Conservation (phyloP, 2,113 vertebrate genomes). For the Asarcornis scutulata region DNA sequence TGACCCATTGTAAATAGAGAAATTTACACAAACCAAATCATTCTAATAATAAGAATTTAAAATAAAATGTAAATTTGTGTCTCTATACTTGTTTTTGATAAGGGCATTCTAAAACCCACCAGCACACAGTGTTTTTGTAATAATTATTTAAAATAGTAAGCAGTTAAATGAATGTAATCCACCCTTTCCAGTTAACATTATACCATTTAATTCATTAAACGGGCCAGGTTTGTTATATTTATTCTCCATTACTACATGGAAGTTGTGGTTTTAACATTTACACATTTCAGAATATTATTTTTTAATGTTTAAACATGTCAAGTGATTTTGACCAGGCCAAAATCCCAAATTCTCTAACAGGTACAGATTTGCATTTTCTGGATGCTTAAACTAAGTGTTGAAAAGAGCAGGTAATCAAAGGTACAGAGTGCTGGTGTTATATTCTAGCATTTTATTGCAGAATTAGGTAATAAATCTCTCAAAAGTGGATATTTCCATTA, state of each 20-base stretch:
- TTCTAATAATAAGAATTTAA: neutral
- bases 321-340: slow-evolving; percentile 47
- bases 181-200: neutral
- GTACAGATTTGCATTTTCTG: slow-evolving; percentile 12
- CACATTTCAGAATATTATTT: slow-evolving; percentile 23
- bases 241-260: neutral
- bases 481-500: neutral
- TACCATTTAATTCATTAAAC: neutral
- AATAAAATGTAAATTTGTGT: neutral
- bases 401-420: neutral
- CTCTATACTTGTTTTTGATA: neutral
- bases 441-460: neutral
- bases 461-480: neutral
- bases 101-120: neutral
- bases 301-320: slow-evolving; percentile 27
- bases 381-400: neutral
- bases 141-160: slow-evolving; percentile 11
- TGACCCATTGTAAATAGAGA: accelerated
- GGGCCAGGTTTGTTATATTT: neutral
- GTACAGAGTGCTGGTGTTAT: neutral
- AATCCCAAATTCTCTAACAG: neutral
- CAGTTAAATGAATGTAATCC: neutral
- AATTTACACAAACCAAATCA: neutral
- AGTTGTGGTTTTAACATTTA: slow-evolving; percentile 34
- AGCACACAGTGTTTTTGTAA: neutral